Conservation (phyloP, 1,140 invertebrate genomes). For the Zaprionus camerounensis region DNA sequence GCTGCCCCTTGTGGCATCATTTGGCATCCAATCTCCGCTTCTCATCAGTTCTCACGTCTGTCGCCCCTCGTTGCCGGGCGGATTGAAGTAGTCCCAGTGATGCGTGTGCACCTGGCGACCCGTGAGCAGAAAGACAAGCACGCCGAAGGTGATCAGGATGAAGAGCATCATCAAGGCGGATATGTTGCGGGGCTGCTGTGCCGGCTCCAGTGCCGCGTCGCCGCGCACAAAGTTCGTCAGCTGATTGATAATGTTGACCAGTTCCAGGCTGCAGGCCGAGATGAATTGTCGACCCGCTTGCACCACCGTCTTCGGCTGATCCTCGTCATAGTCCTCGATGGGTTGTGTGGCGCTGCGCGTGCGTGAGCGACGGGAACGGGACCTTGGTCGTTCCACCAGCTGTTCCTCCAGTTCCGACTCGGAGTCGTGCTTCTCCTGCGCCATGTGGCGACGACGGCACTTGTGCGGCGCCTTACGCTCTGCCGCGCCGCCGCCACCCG, state of each 20-base stretch:
- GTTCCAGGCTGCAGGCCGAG: conserved; percentile 87
- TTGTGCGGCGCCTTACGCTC: conserved; percentile 70
- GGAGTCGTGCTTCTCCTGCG: conserved; percentile 55
- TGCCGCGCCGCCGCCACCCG: neutral
- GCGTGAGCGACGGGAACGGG: conserved; percentile 69
- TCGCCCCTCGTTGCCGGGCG: conserved; percentile 86
- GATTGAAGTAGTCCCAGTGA: conserved; percentile 94
- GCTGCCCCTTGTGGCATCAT: conserved; percentile 49
- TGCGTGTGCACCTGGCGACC: conserved; percentile 90
- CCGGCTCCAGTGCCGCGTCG: conserved; percentile 73
- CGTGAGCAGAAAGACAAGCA: conserved; percentile 85
- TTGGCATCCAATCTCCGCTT: conserved; percentile 13
- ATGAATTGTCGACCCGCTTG: conserved; percentile 88
- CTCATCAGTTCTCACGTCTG: conserved; percentile 58
- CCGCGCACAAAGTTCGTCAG: conserved; percentile 88
- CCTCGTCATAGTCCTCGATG: conserved; percentile 70
- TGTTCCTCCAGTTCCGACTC: conserved; percentile 73
- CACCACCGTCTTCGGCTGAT: conserved; percentile 85
- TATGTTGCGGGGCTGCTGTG: conserved; percentile 85
- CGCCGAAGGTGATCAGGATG: conserved; percentile 89
- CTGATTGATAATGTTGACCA: conserved; percentile 87
- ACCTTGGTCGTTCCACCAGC: conserved; percentile 78
- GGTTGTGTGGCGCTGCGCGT: conserved; percentile 83
- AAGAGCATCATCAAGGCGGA: conserved; percentile 90
- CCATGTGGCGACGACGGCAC: conserved; percentile 73